Conservation (phyloP, 2,888 invertebrate genomes). For the Oligia fasciuncula region DNA sequence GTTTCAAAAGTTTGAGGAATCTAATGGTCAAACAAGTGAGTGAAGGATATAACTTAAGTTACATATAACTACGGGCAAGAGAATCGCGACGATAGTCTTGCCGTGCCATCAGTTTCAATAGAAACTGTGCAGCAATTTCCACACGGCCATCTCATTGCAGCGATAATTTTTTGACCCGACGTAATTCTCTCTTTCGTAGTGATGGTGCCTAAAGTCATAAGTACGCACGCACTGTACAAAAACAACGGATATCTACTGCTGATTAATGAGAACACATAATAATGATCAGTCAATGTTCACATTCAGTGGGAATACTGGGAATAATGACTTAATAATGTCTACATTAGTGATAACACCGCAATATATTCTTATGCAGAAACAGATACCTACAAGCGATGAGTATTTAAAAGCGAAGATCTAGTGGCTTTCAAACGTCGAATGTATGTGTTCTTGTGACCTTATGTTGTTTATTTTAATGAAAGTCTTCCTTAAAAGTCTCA, state of each 20-base stretch:
- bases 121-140: not conserved
- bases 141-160: not conserved
- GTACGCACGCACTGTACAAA: not conserved
- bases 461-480: not conserved
- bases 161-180: not conserved
- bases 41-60: not conserved
- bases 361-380: not conserved
- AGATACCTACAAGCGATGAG: not conserved
- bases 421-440: not conserved
- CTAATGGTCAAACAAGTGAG: not conserved
- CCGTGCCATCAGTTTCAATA: not conserved
- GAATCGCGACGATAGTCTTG: not conserved
- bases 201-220: not conserved
- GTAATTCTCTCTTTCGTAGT: not conserved
- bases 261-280: not conserved
- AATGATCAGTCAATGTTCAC: not conserved
- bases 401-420: not conserved
- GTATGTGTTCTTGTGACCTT: not conserved
- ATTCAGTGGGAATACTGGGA: no score
- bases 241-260: not conserved
- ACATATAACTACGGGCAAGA: not conserved
- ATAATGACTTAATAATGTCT: not conserved
- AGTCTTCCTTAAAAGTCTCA: not conserved
- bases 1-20: not conserved
- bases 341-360: not conserved